A percentile compares a stretch with the other conserved stretches of the same genome.
phyloP scores from a whole-genome alignment of 2,797 vertebrate genomes.

The Tenualosa ilisha region DNA sequence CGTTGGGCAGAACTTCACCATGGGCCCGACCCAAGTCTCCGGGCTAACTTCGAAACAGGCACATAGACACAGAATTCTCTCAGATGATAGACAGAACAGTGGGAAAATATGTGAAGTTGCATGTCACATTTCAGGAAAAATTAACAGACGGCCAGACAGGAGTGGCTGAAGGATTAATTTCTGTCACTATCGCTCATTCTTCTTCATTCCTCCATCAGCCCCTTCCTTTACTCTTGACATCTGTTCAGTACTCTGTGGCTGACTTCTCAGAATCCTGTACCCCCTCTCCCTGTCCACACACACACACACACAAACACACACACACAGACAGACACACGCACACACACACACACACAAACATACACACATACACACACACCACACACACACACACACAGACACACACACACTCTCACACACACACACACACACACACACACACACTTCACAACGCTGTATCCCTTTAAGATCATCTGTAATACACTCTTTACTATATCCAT shows the following conservation, averaged over 20 bases:
- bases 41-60: neutral
- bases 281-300: too few relatives aligned
- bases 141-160: neutral
- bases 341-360: too few relatives aligned
- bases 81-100: slow-evolving; percentile 40
- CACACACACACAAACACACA: too few relatives aligned
- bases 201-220: neutral
- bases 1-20: slow-evolving; percentile 49
- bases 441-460: neutral
- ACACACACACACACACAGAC: too few relatives aligned
- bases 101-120: neutral
- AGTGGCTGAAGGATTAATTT: neutral
- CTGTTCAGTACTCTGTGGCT: neutral
- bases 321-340: too few relatives aligned
- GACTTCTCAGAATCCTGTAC: too few relatives aligned
- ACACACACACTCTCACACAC: too few relatives aligned
- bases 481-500: neutral
- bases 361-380: neutral
- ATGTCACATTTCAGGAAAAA: neutral
- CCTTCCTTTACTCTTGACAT: neutral
- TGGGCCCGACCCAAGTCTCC: neutral
- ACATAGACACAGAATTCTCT: slow-evolving; percentile 46
- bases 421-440: neutral
- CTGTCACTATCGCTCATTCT: neutral
- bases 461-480: neutral